Percentiles rank a stretch among this genome's conserved stretches.
These are phyloP conservation scores for Gastrophryne carolinensis DNA, from an alignment of 2,797 vertebrate species.

Conservation along the genomic window DNA sequence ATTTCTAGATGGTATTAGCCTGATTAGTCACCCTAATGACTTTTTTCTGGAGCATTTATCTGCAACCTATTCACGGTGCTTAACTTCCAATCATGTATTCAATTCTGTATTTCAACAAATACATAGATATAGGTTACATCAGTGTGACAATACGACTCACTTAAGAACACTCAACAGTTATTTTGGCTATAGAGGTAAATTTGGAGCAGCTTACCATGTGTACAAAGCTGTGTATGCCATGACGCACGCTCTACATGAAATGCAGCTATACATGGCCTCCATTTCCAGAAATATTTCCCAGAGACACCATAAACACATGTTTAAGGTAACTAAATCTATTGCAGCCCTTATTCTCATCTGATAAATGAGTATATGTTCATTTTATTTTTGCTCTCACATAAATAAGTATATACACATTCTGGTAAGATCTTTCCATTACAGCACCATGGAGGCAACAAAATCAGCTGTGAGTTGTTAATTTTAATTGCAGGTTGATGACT, in stretches of 20 bases:
- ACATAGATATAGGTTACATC: not conserved
- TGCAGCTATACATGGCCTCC: not conserved
- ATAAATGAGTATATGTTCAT: no score
- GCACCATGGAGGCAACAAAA: no score
- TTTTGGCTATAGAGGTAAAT: not conserved
- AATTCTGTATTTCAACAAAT: not conserved
- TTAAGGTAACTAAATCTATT: no score
- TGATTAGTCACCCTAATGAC: conserved; percentile 1
- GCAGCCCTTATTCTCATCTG: no score
- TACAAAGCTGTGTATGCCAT: conserved; percentile 23
- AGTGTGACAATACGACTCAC: not conserved
- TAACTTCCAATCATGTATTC: not conserved
- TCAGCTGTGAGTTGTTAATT: no score
- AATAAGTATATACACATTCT: no score
- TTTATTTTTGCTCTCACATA: no score
- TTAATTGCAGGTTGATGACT: no score
- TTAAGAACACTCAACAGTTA: not conserved
- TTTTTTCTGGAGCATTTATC: not conserved
- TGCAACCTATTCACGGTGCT: not conserved
- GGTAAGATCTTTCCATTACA: no score
- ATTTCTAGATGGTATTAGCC: not conserved
- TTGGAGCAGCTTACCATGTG: not conserved
- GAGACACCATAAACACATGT: not conserved
- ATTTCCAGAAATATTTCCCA: no score
- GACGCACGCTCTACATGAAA: not conserved